Evolutionary conservation across 2,797 vertebrate genomes (phyloP), one percentile per base, ranked within the genome.

Genomic region (Bovichtus variegatus): DNA sequence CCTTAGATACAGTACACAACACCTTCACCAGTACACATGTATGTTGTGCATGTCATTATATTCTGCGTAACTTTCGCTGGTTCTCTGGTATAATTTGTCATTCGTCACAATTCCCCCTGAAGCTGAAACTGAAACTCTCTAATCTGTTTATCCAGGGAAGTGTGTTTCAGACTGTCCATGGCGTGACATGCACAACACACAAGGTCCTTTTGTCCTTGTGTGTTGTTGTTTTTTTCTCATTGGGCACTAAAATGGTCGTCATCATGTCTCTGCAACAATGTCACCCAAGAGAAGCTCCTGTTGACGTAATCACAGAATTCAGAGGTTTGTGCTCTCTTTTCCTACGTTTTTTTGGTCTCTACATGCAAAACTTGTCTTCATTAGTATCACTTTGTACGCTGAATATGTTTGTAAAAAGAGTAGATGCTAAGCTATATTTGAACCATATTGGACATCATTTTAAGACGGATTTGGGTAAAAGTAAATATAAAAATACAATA

Each of bases 151-250:
- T 54, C 18, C 8, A n/a, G 23, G 15, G 27, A 25, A n/a, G 46
- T 43, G 41, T 72, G 69, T 60, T 27, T 76, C 57, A 34, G 53
- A 21, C 12, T 46, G 78, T 74, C 65, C 47, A 41, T 1, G 6
- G 29, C 43, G 51, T 21, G 18, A 65, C 60, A 51, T 2, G 49
- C 47, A 66, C 46, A 60, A 64, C 70, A 81, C 25, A 41, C 55
- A 78, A 74, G 11, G 80, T 88, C 82, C 29, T 49, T 46, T 38
- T 76, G 86, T 72, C 88, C 87, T 89, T 88, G 82, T 69, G 60
- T 69, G 64, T 65, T 67, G 60, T 71, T n/a, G n/a, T n/a, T n/a
- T n/a, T 50, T 75, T 77, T 77, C 62, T 81, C 63, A 57, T 31
- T 66, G 65, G 21, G 15, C 9, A 31, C 36, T 63, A 70, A 41